These are phyloP conservation scores for Chelonus insularis DNA, from an alignment of 1,140 invertebrate genomes.

Conservation along the genomic window DNA sequence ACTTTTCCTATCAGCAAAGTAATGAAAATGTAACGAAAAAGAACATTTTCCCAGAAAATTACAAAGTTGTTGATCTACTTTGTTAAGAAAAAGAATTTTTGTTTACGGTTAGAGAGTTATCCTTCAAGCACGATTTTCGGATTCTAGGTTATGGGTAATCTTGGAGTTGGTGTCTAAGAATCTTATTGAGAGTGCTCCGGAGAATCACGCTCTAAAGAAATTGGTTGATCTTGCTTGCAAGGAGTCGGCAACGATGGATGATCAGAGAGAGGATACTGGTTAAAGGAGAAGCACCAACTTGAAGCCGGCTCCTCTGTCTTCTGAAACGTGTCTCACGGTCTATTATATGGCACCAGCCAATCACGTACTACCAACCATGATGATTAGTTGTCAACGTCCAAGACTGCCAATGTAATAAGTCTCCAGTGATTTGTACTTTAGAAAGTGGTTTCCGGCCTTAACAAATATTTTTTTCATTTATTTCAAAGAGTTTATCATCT, in stretches of 20 bases:
- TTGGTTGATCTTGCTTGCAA: not conserved
- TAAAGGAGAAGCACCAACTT: not conserved
- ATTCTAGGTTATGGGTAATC: slow-evolving; percentile 9
- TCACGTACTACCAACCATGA: not conserved
- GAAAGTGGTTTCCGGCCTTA: no score
- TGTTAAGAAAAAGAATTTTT: not conserved
- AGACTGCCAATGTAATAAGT: not conserved
- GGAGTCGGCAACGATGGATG: not conserved
- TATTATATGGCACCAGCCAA: not conserved
- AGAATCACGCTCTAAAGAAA: not conserved
- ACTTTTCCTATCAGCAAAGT: no score
- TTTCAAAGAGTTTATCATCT: no score
- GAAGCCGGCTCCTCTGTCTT: no score
- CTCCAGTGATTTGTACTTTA: no score
- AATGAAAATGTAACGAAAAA: no score
- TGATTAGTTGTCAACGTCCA: slow-evolving; percentile 11
- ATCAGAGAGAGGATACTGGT: slow-evolving; percentile 1
- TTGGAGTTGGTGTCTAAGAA: not conserved
- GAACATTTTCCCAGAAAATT: no score
- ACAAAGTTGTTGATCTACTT: no score
- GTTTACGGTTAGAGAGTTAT: slow-evolving; percentile 8
- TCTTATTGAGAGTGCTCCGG: no score
- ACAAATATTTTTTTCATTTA: no score
- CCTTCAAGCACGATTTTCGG: slow-evolving; percentile 4
- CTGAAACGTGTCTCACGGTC: slow-evolving; percentile 5